Percentiles rank a stretch among this genome's conserved stretches.
Conservation (phyloP, 2,113 vertebrate genomes). For the Butorides virescens region DNA sequence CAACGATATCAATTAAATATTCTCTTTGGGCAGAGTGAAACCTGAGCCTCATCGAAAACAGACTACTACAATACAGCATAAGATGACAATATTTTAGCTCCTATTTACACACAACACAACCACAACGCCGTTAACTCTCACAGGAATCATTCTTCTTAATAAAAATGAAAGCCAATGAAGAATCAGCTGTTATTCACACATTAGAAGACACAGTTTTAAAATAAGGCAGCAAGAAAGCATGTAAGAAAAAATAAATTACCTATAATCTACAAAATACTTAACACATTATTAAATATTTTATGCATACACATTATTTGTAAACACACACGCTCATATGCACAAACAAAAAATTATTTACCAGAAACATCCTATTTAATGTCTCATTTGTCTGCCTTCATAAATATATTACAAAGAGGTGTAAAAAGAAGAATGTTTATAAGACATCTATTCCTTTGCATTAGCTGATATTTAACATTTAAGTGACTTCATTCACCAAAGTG, state of each 20-base stretch:
- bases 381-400: neutral
- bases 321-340: neutral
- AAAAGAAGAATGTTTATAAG: neutral
- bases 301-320: neutral
- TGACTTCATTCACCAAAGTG: neutral
- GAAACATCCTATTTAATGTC: neutral
- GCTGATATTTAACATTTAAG: neutral
- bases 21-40: conserved; percentile 58
- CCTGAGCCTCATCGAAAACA: conserved; percentile 40
- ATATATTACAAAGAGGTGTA: neutral
- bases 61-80: neutral
- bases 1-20: conserved; percentile 69
- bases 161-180: conserved; percentile 54
- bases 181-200: conserved; percentile 15
- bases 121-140: conserved; percentile 30
- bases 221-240: neutral
- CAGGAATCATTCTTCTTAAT: conserved; percentile 46
- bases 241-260: neutral
- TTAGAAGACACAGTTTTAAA: neutral
- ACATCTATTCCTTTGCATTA: neutral
- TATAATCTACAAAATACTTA: neutral
- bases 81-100: conserved; percentile 47
- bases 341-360: neutral
- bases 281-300: neutral
- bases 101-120: conserved; percentile 50